Base-by-base conservation (phyloP, 2,113 vertebrate genomes). In the Ahaetulla prasina region DNA sequence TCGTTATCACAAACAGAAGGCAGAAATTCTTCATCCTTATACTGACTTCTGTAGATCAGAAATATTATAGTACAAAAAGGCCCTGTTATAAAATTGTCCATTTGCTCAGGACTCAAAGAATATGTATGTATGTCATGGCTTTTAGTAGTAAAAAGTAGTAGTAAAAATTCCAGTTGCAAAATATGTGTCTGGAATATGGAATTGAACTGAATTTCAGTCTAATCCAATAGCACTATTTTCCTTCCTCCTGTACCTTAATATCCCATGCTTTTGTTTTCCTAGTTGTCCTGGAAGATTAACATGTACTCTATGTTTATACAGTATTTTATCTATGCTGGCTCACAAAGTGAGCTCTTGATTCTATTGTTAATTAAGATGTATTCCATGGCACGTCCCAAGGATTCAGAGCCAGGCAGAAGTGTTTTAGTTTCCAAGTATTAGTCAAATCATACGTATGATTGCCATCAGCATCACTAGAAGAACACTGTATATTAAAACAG, bases 331-430 rank as follows among this genome's bases (percentile, higher is more conserved):
- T 93, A 7, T 93, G 95, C 93, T 94, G 74, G 91, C 60, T 95
- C 88, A 25, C 92, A 94, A 3, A 5, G 93, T 94, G 86, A 93
- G 96, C 96, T 95, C 94, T 95, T 63, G 87, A 96, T 95, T 94
- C 94, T 92, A 45, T 94, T 92, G 92, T 96, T 97, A 95, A 90
- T 96, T 96, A 97, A 92, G 93, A 97, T 93, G 87, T 96, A 96
- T 96, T 96, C 95, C 94, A 18, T 87, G 91, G 94, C 92, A 95
- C 49, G 92, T 93, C 92, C 68, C 50, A 74, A 8, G 23, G 84
- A 91, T 54, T 91, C 92, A 85, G 9, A 20, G 35, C 60, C 90
- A 57, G 43, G 52, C 53, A 91, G 57, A 68, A 8, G 20, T 47
- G 94, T 95, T 87, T 85, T 93, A 94, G 88, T 91, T 95, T 93